These are phyloP conservation scores for Cristatella mucedo DNA, from an alignment of 2,888 invertebrate species.

Conservation along the genomic window DNA sequence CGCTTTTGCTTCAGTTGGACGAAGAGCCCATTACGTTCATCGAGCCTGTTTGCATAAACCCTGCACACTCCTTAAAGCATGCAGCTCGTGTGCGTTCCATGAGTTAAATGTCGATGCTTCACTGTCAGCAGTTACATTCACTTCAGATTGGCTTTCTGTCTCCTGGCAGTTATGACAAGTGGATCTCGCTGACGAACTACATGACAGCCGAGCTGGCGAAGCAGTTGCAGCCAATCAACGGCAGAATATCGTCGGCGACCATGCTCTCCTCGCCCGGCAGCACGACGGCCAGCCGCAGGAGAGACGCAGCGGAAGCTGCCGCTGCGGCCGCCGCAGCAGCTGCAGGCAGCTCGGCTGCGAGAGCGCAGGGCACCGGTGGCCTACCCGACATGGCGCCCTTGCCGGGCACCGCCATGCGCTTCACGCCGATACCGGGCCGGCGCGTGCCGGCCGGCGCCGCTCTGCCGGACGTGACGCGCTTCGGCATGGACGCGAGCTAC, in stretches of 20 bases:
- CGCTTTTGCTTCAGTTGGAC: too few species aligned
- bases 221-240: constrained; percentile 54
- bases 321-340: constrained; percentile 16
- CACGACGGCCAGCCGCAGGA: constrained; percentile 20
- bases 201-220: constrained; percentile 49
- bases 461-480: constrained; percentile 67
- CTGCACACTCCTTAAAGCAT: too few species aligned
- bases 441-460: constrained; percentile 60
- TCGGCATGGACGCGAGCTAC: constrained; percentile 54
- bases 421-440: constrained; percentile 55
- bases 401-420: constrained; percentile 63
- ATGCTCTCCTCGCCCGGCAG: constrained; percentile 48
- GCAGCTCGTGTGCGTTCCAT: too few species aligned
- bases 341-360: too few species aligned
- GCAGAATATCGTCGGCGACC: constrained; percentile 61
- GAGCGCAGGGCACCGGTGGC: too few species aligned
- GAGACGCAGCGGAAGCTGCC: constrained; percentile 13
- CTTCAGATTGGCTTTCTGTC: too few species aligned
- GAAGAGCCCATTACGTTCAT: too few species aligned
- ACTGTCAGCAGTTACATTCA: too few species aligned
- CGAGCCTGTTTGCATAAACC: too few species aligned
- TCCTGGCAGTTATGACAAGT: constrained; percentile 63
- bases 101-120: too few species aligned
- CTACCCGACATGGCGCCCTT: constrained; percentile 65
- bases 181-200: constrained; percentile 59